Conservation (phyloP, 2,888 invertebrate genomes). For the Barypeithes pellucidus region DNA sequence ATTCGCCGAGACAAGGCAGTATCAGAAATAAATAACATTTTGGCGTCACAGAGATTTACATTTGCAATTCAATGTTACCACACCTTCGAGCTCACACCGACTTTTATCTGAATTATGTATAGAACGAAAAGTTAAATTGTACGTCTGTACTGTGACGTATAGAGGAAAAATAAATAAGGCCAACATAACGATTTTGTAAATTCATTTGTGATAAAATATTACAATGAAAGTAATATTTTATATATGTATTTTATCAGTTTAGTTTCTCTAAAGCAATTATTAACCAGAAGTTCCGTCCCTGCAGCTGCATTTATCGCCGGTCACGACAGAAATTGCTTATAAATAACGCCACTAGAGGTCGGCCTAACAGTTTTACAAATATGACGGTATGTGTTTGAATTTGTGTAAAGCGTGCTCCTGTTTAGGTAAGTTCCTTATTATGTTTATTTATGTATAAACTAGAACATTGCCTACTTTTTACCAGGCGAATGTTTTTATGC, state of each 20-base stretch:
- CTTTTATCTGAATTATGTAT: slow-evolving; percentile 49
- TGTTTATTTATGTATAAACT: no score
- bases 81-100: slow-evolving; percentile 33
- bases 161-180: slow-evolving; percentile 3
- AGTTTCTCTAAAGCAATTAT: no score
- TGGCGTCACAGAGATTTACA: slow-evolving; percentile 43
- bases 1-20: slow-evolving; percentile 31
- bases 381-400: no score
- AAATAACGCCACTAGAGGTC: no score
- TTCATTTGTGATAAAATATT: neutral
- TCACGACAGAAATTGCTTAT: no score
- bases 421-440: no score
- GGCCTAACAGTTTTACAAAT: no score
- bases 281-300: no score
- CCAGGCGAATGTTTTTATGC: no score
- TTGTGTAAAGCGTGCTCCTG: no score
- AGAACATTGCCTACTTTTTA: no score
- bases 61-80: slow-evolving; percentile 46
- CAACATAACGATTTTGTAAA: neutral
- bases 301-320: no score
- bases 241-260: neutral
- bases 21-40: slow-evolving; percentile 45
- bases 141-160: slow-evolving; percentile 1
- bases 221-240: neutral
- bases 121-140: slow-evolving; percentile 31